Conservation (phyloP, 2,888 invertebrate species). For the Lymantria monacha region DNA sequence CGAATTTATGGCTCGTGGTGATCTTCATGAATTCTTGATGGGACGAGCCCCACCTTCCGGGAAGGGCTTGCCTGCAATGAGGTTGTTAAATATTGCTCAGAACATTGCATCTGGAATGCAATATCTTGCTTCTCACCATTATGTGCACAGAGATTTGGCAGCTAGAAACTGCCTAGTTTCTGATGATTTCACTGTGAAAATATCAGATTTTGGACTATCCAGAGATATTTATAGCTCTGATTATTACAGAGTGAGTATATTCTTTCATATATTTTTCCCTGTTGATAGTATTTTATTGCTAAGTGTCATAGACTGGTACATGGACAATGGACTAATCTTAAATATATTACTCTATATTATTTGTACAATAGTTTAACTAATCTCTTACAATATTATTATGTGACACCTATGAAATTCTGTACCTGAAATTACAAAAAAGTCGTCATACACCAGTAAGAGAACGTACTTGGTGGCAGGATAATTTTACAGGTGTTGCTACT, state of each 20-base stretch:
- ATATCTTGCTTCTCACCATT: slow-evolving; percentile 94
- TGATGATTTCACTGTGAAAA: slow-evolving; percentile 96
- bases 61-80: slow-evolving; percentile 89
- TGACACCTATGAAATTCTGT: no score
- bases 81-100: slow-evolving; percentile 94
- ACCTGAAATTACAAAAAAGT: no score
- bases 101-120: slow-evolving; percentile 94
- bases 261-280: no score
- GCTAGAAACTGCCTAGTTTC: slow-evolving; percentile 98
- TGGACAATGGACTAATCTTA: no score
- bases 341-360: no score
- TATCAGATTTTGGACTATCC: slow-evolving; percentile 97
- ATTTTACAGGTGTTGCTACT: no score
- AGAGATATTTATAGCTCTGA: slow-evolving; percentile 96
- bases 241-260: slow-evolving; percentile 87
- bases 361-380: no score
- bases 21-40: slow-evolving; percentile 97
- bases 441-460: no score
- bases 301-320: no score
- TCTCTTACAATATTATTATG: no score
- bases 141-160: slow-evolving; percentile 97
- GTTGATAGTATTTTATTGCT: neutral
- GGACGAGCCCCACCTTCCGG: slow-evolving; percentile 93
- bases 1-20: slow-evolving; percentile 98
- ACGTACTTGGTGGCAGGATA: no score